These are phyloP conservation scores for Procambarus virginalis DNA, from an alignment of 1,140 invertebrate genomes.

Conservation along the genomic window DNA sequence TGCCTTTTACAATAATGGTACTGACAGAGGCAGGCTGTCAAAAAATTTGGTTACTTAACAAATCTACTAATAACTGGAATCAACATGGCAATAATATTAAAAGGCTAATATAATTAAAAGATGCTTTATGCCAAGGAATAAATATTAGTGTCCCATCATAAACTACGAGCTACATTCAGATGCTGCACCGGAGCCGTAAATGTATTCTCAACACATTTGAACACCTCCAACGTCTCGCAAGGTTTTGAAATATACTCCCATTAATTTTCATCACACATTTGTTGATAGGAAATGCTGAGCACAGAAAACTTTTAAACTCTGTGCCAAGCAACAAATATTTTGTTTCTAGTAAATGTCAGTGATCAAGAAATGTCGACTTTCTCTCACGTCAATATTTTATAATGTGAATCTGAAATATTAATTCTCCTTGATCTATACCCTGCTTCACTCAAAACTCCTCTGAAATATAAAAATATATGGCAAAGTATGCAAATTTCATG, in stretches of 20 bases:
- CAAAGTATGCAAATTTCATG: too few relatives aligned
- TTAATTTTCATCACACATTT: too few relatives aligned
- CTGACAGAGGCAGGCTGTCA: constrained; percentile 27
- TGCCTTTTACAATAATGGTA: constrained; percentile 25
- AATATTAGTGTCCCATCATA: constrained; percentile 29
- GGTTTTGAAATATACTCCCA: neutral
- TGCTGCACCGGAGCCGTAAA: neutral
- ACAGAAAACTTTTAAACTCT: too few relatives aligned
- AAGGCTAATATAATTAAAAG: constrained; percentile 28
- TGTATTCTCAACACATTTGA: neutral
- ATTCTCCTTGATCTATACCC: too few relatives aligned
- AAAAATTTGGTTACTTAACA: constrained; percentile 12
- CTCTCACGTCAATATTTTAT: too few relatives aligned
- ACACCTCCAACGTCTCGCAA: neutral
- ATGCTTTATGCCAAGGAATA: constrained; percentile 18
- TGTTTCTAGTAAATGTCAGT: too few relatives aligned
- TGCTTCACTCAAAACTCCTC: too few relatives aligned
- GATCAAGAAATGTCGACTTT: too few relatives aligned
- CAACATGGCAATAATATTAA: neutral
- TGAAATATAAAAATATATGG: too few relatives aligned
- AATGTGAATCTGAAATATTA: too few relatives aligned
- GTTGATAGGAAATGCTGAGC: too few relatives aligned
- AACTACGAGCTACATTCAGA: constrained; percentile 2
- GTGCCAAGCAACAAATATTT: too few relatives aligned
- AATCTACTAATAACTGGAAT: constrained; percentile 3